Evolutionary conservation across 2,797 vertebrate genomes (phyloP).

Genomic region (Dermochelys coriacea): DNA sequence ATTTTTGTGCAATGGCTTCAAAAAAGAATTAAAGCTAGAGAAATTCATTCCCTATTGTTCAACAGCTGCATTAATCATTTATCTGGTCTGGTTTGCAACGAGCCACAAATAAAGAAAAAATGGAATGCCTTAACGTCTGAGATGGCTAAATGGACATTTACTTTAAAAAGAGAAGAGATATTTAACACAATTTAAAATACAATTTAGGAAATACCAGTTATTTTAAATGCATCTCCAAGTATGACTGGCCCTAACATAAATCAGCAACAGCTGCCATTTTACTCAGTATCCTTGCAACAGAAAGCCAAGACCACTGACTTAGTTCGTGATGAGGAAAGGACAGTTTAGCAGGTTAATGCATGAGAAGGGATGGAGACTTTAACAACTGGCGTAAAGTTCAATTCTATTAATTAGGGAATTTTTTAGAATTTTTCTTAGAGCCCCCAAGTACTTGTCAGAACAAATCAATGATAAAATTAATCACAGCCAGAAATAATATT

Average conservation of each 20-base stretch:
- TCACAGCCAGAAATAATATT: background rate
- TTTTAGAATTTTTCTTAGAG: conserved; percentile 56
- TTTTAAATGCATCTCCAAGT: background rate
- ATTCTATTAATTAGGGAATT: background rate
- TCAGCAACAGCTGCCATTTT: background rate
- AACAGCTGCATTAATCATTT: background rate
- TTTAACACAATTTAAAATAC: rapidly evolving
- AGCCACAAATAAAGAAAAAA: background rate
- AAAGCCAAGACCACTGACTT: rapidly evolving
- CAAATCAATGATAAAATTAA: conserved; percentile 50
- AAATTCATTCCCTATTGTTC: background rate
- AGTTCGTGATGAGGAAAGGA: background rate
- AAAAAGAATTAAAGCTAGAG: background rate
- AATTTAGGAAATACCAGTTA: background rate
- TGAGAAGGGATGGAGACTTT: conserved; percentile 19
- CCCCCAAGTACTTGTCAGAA: background rate
- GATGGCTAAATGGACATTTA: background rate
- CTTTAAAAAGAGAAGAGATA: background rate
- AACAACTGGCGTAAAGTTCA: background rate
- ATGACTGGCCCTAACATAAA: background rate
- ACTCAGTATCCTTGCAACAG: background rate
- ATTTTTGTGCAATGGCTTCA: background rate
- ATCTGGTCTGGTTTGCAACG: background rate
- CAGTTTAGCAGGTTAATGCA: background rate
- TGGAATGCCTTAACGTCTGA: rapidly evolving